phyloP scores from a whole-genome alignment of 2,113 vertebrate species.

The Lepus europaeus region DNA sequence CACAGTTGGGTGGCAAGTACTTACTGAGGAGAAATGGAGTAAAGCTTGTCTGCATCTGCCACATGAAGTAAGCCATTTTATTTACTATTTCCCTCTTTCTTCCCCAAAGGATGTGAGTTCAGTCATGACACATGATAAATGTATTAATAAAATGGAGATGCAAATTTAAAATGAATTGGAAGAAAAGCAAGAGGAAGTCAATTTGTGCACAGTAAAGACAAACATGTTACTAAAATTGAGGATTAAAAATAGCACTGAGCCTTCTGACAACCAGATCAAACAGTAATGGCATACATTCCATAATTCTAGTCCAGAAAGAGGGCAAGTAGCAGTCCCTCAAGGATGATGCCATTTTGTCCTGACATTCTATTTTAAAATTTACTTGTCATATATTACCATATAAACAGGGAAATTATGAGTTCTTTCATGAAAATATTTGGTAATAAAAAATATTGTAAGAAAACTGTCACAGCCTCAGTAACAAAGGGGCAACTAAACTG shows the following conservation, averaged over 20 bases:
- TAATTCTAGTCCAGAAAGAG: background rate
- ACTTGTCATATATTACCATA: constrained; percentile 5
- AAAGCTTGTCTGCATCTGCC: background rate
- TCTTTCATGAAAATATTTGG: background rate
- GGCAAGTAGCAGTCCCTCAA: background rate
- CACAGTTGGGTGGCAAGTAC: background rate
- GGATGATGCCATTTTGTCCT: background rate
- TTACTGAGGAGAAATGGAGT: background rate
- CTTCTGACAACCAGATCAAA: background rate
- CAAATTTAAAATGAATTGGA: constrained; percentile 10
- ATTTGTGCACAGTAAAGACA: background rate
- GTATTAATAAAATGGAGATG: background rate
- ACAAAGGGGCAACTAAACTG: background rate
- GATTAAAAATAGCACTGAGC: background rate
- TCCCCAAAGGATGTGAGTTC: background rate
- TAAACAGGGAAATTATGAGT: constrained; percentile 24
- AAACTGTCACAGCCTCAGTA: background rate
- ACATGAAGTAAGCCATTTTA: background rate
- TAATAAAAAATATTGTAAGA: background rate
- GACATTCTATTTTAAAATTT: constrained; percentile 13
- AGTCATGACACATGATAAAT: background rate
- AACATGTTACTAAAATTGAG: background rate
- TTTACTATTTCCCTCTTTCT: background rate
- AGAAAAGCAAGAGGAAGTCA: background rate
- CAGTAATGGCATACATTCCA: background rate